These are phyloP conservation scores for Bombus superbus DNA, from an alignment of 1,140 invertebrate genomes.

Conservation along the genomic window DNA sequence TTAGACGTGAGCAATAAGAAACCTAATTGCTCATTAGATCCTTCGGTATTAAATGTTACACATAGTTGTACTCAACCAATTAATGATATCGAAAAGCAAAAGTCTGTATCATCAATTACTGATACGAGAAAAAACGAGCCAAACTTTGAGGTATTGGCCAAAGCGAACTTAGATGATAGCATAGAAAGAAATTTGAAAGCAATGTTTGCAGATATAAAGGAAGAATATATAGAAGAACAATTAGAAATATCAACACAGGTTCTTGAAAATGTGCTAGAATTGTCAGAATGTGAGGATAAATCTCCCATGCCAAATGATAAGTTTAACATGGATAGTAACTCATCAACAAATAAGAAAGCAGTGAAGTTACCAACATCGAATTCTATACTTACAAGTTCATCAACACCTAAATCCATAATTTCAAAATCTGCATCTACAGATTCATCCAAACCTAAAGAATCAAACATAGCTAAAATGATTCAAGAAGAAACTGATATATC, in stretches of 20 bases:
- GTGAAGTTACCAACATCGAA: not conserved
- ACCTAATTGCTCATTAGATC: no score
- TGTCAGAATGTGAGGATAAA: conserved; percentile 44
- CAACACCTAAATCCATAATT: not conserved
- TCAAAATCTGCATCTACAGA: not conserved
- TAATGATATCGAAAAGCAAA: conserved; percentile 4
- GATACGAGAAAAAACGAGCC: not conserved
- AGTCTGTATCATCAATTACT: not conserved
- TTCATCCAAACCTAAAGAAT: not conserved
- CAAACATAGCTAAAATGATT: no score
- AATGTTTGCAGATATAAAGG: conserved; percentile 64
- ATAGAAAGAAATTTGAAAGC: conserved; percentile 69
- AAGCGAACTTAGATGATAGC: conserved; percentile 60
- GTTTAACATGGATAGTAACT: not conserved
- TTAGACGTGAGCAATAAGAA: not conserved
- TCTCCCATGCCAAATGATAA: not conserved
- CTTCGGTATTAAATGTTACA: not conserved
- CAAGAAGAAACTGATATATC: not conserved
- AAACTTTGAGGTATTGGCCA: not conserved
- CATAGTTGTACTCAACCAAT: conserved; percentile 39
- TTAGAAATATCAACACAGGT: conserved; percentile 68
- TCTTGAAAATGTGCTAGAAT: conserved; percentile 63
- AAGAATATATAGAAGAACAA: conserved; percentile 40
- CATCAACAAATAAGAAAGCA: not conserved
- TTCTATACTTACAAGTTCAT: not conserved